Conservation (phyloP, 2,797 vertebrate genomes). For the Sylvilagus floridanus region DNA sequence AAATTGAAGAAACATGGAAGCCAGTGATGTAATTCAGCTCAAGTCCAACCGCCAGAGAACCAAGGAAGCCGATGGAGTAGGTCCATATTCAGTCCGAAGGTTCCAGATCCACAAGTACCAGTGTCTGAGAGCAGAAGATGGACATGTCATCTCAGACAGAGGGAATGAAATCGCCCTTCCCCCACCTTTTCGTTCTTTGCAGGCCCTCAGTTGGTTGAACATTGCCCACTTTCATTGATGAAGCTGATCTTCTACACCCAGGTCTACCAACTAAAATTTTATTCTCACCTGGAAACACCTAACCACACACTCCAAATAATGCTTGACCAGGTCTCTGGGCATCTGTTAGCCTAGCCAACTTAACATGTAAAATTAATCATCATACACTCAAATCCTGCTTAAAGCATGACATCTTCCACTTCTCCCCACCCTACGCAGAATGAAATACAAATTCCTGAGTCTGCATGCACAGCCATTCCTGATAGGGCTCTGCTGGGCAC, state of each 20-base stretch:
- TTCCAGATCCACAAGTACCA: not conserved
- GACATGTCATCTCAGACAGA: not conserved
- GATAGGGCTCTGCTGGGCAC: fast-evolving
- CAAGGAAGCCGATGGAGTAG: too few relatives aligned
- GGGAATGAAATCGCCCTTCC: not conserved
- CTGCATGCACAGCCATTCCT: not conserved
- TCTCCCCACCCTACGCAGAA: not conserved
- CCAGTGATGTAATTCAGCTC: not conserved
- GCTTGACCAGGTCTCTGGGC: not conserved
- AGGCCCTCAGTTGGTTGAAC: too few relatives aligned
- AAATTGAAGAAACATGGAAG: not conserved
- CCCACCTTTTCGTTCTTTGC: not conserved
- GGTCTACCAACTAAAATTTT: not conserved
- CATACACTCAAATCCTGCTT: not conserved
- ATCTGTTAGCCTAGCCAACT: not conserved
- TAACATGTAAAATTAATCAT: not conserved
- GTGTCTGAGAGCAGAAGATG: not conserved
- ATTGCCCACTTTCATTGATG: not conserved
- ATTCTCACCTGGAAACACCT: not conserved
- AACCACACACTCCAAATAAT: not conserved
- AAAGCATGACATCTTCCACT: not conserved
- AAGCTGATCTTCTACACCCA: not conserved
- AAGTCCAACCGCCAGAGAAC: not conserved
- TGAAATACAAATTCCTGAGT: not conserved
- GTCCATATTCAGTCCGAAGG: not conserved